Evolutionary conservation across 2,797 vertebrate species (phyloP).

Genomic region (Calcarius lapponicus): DNA sequence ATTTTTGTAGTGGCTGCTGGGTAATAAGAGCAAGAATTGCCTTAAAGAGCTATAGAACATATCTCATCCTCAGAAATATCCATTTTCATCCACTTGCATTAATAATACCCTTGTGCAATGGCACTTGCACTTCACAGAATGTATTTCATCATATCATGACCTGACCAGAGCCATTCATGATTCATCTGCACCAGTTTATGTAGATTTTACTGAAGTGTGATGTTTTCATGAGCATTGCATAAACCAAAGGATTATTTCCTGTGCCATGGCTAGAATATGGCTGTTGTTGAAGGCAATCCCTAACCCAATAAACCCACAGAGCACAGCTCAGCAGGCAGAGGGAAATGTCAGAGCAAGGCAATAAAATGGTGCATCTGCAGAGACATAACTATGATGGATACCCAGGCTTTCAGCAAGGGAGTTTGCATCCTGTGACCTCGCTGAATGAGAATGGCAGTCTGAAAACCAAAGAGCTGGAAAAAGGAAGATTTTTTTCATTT

Average conservation of each 20-base stretch:
- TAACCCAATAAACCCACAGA: neutral
- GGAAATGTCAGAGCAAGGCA: neutral
- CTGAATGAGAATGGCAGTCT: neutral
- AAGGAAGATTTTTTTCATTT: neutral
- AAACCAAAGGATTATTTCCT: neutral
- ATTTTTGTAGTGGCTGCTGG: neutral
- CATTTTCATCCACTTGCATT: neutral
- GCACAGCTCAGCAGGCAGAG: neutral
- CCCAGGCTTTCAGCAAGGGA: neutral
- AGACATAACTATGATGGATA: neutral
- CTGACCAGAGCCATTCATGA: neutral
- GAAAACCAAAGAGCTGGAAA: conserved; percentile 23
- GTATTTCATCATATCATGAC: neutral
- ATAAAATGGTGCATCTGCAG: conserved; percentile 11
- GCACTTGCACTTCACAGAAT: neutral
- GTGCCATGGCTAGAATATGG: neutral
- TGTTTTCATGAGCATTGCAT: neutral
- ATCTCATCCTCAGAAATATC: neutral
- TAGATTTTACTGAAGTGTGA: neutral
- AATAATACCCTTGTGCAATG: neutral
- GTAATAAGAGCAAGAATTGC: neutral
- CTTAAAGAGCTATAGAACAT: neutral
- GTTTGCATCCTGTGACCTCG: neutral
- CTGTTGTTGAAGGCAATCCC: neutral
- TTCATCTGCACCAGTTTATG: neutral